phyloP scores from a whole-genome alignment of 2,888 invertebrate genomes.

The Xanthorhoe designata region DNA sequence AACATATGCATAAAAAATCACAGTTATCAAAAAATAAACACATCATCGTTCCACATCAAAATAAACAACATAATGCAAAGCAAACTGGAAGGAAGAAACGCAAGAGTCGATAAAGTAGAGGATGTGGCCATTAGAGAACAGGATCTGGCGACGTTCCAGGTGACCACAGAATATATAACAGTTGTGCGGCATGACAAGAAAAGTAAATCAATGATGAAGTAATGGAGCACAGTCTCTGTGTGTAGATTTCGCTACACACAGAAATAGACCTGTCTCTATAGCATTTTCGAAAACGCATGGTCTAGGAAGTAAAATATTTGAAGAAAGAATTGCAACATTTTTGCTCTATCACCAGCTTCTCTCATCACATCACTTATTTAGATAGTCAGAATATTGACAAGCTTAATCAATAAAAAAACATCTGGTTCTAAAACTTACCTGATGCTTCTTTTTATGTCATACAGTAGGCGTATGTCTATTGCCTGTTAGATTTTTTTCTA shows the following conservation, averaged over 20 bases:
- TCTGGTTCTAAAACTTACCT: too few species aligned
- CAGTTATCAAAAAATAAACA: neutral
- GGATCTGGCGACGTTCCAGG: slow-evolving; percentile 41
- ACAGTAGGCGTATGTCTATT: neutral
- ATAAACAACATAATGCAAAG: slow-evolving; percentile 23
- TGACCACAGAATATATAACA: slow-evolving; percentile 27
- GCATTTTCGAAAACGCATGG: too few species aligned
- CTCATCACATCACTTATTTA: too few species aligned
- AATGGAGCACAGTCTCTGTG: slow-evolving; percentile 15
- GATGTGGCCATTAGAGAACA: slow-evolving; percentile 36
- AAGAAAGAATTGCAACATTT: too few species aligned
- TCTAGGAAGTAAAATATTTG: too few species aligned
- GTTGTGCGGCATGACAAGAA: slow-evolving; percentile 29
- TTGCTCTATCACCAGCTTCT: too few species aligned
- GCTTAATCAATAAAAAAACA: too few species aligned
- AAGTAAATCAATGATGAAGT: slow-evolving; percentile 38
- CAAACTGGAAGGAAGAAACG: slow-evolving; percentile 31
- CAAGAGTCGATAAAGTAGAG: slow-evolving; percentile 31
- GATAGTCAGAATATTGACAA: too few species aligned
- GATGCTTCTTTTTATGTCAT: neutral
- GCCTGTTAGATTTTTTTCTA: neutral
- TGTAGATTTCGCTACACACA: too few species aligned
- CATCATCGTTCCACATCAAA: slow-evolving; percentile 8
- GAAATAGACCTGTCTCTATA: too few species aligned
- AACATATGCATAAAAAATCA: too few species aligned